phyloP scores from a whole-genome alignment of 2,888 invertebrate species.

The Listrodromus nycthemerus region DNA sequence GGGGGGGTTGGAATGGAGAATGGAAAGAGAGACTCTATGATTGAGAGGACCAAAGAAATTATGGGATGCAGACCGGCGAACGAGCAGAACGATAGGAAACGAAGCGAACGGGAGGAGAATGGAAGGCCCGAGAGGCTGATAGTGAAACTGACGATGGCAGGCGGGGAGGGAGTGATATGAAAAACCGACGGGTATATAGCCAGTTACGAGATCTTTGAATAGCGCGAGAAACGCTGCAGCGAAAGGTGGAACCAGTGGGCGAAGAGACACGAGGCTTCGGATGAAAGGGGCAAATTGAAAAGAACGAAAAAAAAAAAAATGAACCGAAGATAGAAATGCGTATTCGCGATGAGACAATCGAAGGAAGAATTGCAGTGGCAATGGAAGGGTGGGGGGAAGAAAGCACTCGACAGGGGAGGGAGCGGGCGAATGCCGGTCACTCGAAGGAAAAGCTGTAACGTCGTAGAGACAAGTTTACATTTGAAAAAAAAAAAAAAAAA shows the following conservation, averaged over 20 bases:
- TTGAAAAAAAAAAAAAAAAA: background rate
- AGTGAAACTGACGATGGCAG: conserved; percentile 1
- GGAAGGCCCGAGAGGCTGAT: conserved; percentile 30
- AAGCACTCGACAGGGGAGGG: background rate
- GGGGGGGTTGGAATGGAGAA: conserved; percentile 20
- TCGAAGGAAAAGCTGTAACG: background rate
- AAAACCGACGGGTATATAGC: conserved; percentile 42
- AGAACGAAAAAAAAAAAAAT: conserved; percentile 39
- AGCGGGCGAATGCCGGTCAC: too few species aligned
- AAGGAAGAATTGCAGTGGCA: conserved; percentile 24
- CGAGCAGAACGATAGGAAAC: conserved; percentile 11
- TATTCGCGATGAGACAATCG: conserved; percentile 19
- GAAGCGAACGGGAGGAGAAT: conserved; percentile 39
- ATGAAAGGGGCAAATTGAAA: conserved; percentile 22
- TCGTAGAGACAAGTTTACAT: background rate
- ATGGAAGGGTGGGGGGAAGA: background rate
- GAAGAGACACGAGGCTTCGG: conserved; percentile 16
- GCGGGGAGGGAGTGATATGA: conserved; percentile 12
- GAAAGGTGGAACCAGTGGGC: conserved; percentile 22
- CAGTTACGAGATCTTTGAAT: conserved; percentile 76
- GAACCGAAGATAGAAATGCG: background rate
- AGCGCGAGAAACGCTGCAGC: conserved; percentile 48
- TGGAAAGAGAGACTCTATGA: conserved; percentile 47
- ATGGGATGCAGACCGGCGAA: conserved; percentile 34
- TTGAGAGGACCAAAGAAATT: conserved; percentile 54